These are phyloP conservation scores for Acanthosepion pharaonis DNA, from an alignment of 2,888 invertebrate genomes.

Conservation along the genomic window DNA sequence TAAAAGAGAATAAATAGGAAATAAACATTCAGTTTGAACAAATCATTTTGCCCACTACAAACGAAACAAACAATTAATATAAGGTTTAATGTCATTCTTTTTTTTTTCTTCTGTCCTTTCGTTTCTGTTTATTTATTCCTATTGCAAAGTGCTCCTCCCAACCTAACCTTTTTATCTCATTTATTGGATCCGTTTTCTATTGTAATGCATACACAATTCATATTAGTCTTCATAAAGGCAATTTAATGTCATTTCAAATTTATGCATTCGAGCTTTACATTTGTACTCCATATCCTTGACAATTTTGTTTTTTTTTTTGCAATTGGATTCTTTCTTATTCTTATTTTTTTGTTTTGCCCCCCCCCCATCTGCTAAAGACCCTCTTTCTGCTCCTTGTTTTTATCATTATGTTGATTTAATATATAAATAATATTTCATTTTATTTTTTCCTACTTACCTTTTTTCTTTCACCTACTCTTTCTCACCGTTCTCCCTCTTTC, in stretches of 20 bases:
- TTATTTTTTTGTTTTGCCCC: not conserved
- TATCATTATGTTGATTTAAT: not conserved
- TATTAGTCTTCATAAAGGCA: not conserved
- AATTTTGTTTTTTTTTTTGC: not conserved
- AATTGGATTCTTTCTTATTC: not conserved
- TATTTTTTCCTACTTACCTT: too few species aligned
- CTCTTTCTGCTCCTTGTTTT: not conserved
- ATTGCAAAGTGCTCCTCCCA: not conserved
- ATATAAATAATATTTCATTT: too few species aligned
- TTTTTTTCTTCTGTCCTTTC: not conserved
- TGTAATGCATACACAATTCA: not conserved
- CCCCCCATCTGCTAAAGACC: not conserved
- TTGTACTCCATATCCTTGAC: not conserved
- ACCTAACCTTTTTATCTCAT: not conserved
- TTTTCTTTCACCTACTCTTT: too few species aligned
- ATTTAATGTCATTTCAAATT: not conserved
- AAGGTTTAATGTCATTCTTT: not conserved
- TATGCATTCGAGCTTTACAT: not conserved
- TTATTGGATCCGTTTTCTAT: not conserved
- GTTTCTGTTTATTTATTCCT: not conserved
- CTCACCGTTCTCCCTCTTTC: too few species aligned
- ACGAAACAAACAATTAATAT: conserved; percentile 24
- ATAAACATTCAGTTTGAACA: not conserved
- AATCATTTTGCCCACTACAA: not conserved
- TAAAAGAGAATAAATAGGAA: not conserved